Evolutionary conservation across 2,113 vertebrate genomes (phyloP).

Genomic region (Sapajus apella): DNA sequence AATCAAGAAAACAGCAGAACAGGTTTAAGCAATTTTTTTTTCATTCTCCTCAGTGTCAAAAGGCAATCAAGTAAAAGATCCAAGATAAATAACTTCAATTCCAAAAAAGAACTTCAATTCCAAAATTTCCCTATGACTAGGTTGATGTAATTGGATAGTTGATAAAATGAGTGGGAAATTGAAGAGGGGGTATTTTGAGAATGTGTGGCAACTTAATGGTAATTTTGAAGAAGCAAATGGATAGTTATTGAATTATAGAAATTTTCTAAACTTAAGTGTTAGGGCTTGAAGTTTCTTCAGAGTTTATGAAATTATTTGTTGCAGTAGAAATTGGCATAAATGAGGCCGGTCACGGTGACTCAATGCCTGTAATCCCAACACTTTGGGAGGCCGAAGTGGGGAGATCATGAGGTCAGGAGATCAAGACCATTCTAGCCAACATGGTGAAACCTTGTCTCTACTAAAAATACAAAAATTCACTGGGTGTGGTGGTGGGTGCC

Average conservation of each 20-base stretch:
- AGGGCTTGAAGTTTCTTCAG: background rate
- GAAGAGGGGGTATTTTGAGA: background rate
- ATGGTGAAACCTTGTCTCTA: too few relatives aligned
- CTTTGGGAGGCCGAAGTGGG: too few relatives aligned
- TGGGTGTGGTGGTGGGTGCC: too few relatives aligned
- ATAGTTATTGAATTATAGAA: background rate
- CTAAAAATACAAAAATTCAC: too few relatives aligned
- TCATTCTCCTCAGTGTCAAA: background rate
- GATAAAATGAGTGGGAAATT: background rate
- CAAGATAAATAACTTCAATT: background rate
- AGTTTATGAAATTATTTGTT: slow-evolving; percentile 20
- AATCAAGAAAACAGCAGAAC: background rate
- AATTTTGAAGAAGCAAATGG: slow-evolving; percentile 16
- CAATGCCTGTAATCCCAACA: too few relatives aligned
- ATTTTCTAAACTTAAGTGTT: slow-evolving; percentile 33
- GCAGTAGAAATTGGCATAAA: slow-evolving; percentile 19
- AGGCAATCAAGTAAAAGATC: background rate
- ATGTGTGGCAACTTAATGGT: background rate
- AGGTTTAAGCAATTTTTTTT: background rate
- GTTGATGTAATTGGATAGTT: background rate
- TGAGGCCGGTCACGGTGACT: background rate
- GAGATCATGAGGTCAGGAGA: too few relatives aligned
- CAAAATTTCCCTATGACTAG: background rate
- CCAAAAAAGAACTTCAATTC: background rate
- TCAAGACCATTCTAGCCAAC: too few relatives aligned